Conservation (phyloP, 2,113 vertebrate species). For the Rhinoptilus africanus region DNA sequence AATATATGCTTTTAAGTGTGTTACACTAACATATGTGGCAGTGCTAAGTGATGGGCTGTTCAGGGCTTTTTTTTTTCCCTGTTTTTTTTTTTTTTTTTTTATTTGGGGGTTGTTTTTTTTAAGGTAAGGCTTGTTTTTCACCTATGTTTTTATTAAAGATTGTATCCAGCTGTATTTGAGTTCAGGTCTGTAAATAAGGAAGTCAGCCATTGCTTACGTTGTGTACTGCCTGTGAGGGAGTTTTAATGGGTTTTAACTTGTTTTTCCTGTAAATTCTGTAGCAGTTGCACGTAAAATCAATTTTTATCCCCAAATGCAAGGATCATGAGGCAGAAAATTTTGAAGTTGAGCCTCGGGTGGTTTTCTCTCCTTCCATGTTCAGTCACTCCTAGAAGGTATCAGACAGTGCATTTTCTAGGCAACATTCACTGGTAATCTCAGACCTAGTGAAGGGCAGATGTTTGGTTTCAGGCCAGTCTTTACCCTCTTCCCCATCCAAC, state of each 20-base stretch:
- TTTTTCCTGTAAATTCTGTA: slow-evolving; percentile 5
- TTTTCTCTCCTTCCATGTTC: background rate
- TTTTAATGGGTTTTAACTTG: background rate
- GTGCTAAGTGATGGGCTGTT: background rate
- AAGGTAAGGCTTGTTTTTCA: background rate
- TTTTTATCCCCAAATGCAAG: slow-evolving; percentile 44
- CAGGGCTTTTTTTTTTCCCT: background rate
- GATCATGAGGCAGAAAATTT: slow-evolving; percentile 42
- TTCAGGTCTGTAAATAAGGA: background rate
- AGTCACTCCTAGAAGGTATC: background rate
- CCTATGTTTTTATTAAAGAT: background rate
- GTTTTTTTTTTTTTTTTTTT: background rate
- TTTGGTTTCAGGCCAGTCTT: background rate
- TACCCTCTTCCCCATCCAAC: background rate
- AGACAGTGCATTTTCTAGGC: background rate
- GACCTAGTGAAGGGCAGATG: background rate
- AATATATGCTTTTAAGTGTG: background rate
- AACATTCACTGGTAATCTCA: background rate
- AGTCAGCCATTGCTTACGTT: fast-evolving
- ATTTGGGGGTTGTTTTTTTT: background rate
- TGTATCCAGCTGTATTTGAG: background rate
- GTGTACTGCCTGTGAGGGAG: background rate
- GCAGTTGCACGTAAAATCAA: background rate
- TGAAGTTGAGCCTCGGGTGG: background rate
- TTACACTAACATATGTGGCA: background rate